Percentiles rank a stretch among this genome's conserved stretches.
phyloP scores from a whole-genome alignment of 92 coral and sea anemone species.

The Galaxea fascicularis region DNA sequence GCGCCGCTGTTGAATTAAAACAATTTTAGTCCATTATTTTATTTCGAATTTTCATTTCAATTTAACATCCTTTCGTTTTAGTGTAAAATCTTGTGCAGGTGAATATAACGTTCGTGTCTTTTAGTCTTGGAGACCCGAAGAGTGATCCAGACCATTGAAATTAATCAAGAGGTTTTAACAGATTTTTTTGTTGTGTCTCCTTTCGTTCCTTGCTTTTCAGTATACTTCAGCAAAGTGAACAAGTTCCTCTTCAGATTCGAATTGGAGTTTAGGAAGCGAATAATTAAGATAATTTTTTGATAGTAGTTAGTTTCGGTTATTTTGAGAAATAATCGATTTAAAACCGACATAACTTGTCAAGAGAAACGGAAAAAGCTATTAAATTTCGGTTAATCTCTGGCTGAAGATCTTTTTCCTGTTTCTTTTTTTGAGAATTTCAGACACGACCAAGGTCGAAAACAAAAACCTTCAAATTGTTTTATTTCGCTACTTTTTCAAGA shows the following conservation, averaged over 20 bases:
- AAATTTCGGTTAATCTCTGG: background rate
- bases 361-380: background rate
- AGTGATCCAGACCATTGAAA: too few species aligned
- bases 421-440: background rate
- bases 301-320: background rate
- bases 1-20: slow-evolving; percentile 22
- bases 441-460: background rate
- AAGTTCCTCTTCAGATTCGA: background rate
- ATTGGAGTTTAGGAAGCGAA: too few species aligned
- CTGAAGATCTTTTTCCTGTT: background rate
- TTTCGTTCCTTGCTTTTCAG: too few species aligned
- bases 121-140: too few species aligned
- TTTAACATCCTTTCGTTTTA: too few species aligned
- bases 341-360: background rate
- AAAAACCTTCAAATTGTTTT: too few species aligned
- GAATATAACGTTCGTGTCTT: too few species aligned
- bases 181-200: too few species aligned
- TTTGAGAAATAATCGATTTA: background rate
- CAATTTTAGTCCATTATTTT: background rate
- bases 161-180: too few species aligned
- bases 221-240: too few species aligned
- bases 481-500: background rate
- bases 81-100: too few species aligned
- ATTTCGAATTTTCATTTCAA: too few species aligned
- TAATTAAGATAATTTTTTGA: background rate